These are phyloP conservation scores for Etheostoma perlongum DNA, from an alignment of 2,797 vertebrate genomes.

Conservation along the genomic window DNA sequence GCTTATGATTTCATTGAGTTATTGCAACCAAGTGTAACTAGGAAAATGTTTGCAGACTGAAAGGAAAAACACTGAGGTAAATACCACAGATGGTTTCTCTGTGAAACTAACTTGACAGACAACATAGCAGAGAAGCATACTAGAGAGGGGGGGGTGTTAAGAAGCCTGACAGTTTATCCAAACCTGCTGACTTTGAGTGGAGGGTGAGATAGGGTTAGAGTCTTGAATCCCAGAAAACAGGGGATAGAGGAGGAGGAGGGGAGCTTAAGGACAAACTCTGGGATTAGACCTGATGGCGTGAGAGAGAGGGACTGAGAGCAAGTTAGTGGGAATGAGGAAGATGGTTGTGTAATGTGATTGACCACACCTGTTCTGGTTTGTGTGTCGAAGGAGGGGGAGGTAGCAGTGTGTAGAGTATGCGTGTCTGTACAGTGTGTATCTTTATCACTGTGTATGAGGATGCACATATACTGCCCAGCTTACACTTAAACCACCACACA, in stretches of 20 bases:
- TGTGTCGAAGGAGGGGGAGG: constrained; percentile 39
- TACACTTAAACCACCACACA: constrained; percentile 24
- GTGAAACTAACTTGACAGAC: constrained; percentile 57
- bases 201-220: constrained; percentile 76
- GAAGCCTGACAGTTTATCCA: constrained; percentile 76
- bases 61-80: constrained; percentile 21
- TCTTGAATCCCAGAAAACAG: constrained; percentile 77
- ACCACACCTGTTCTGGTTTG: constrained; percentile 85
- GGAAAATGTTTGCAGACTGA: constrained; percentile 16
- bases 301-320: constrained; percentile 60
- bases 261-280: constrained; percentile 81
- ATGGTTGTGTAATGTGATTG: constrained; percentile 79
- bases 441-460: constrained; percentile 34
- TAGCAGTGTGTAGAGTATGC: constrained; percentile 28
- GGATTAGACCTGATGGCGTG: constrained; percentile 80
- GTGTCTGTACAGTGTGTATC: constrained; percentile 38
- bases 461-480: constrained; percentile 14
- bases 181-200: constrained; percentile 81
- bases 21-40: background rate
- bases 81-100: constrained; percentile 10
- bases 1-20: background rate
- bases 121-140: constrained; percentile 48
- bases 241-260: constrained; percentile 76
- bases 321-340: constrained; percentile 74
- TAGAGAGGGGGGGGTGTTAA: constrained; percentile 58